These are phyloP conservation scores for Gymnodraco acuticeps DNA, from an alignment of 2,797 vertebrate genomes.

Conservation along the genomic window DNA sequence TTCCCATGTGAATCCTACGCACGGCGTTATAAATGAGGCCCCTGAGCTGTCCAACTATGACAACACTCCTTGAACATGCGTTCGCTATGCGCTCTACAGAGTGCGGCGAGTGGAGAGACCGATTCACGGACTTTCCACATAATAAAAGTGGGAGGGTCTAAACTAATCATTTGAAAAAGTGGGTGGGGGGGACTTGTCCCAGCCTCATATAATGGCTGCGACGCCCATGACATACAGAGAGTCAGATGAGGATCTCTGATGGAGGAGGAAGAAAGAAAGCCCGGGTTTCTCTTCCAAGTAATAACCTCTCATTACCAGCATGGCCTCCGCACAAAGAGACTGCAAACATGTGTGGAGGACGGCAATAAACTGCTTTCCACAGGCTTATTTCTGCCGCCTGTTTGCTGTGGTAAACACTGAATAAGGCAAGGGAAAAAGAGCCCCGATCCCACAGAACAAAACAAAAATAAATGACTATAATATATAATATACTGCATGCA, in stretches of 20 bases:
- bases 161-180: too few species aligned
- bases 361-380: slow-evolving; percentile 67
- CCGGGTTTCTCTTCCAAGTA: slow-evolving; percentile 58
- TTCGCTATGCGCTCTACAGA: too few species aligned
- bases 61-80: too few species aligned
- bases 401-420: slow-evolving; percentile 75
- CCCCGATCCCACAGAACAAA: slow-evolving; percentile 46
- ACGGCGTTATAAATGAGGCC: too few species aligned
- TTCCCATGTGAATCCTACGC: too few species aligned
- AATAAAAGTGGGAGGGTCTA: too few species aligned
- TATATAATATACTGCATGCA: not conserved
- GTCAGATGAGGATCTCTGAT: slow-evolving; percentile 45
- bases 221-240: too few species aligned
- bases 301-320: slow-evolving; percentile 78
- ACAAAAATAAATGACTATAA: slow-evolving; percentile 17
- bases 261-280: slow-evolving; percentile 45
- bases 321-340: slow-evolving; percentile 73
- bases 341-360: slow-evolving; percentile 73
- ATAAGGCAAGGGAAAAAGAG: slow-evolving; percentile 22
- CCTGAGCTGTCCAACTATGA: too few species aligned
- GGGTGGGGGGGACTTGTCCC: too few species aligned
- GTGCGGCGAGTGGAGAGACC: too few species aligned
- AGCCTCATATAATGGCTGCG: too few species aligned
- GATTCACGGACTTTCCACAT: too few species aligned
- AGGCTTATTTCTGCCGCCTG: slow-evolving; percentile 66